Percentiles rank a stretch among this genome's conserved stretches.
These are phyloP conservation scores for Campoletis sonorensis DNA, from an alignment of 1,140 invertebrate species.

Conservation along the genomic window DNA sequence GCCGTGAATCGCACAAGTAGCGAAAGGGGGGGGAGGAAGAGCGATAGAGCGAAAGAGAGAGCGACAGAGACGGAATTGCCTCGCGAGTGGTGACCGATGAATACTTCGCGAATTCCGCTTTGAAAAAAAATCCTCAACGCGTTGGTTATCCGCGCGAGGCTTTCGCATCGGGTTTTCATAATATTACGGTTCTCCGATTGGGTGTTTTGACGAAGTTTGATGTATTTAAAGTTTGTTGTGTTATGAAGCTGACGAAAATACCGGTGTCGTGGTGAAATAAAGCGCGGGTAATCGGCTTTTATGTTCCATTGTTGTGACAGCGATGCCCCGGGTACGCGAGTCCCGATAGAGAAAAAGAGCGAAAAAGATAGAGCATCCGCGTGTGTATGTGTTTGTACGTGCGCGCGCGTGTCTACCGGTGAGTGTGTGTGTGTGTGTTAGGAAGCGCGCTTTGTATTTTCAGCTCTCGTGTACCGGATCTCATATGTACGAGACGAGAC, in stretches of 20 bases:
- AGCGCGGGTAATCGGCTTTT: constrained; percentile 53
- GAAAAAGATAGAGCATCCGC: background rate
- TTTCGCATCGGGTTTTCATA: background rate
- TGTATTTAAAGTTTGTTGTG: background rate
- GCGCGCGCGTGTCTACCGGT: background rate
- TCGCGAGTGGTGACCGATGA: constrained; percentile 65
- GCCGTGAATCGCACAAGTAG: constrained; percentile 67
- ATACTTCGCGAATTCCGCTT: constrained; percentile 63
- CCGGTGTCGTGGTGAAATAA: constrained; percentile 45
- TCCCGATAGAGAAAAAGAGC: constrained; percentile 32
- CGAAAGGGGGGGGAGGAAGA: constrained; percentile 52
- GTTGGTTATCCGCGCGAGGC: constrained; percentile 36
- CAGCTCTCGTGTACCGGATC: constrained; percentile 16
- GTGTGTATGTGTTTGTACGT: constrained; percentile 3
- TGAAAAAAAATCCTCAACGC: constrained; percentile 57
- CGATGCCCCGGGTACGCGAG: constrained; percentile 46
- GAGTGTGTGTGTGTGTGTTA: constrained; percentile 24
- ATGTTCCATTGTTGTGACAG: constrained; percentile 67
- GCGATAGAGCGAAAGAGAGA: background rate
- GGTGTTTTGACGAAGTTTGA: background rate
- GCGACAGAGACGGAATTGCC: constrained; percentile 43
- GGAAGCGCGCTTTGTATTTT: constrained; percentile 27
- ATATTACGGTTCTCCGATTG: constrained; percentile 25
- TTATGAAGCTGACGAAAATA: no score
- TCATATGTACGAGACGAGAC: constrained; percentile 50